These are phyloP conservation scores for Stegostoma tigrinum DNA, from an alignment of 2,113 vertebrate species.

Conservation along the genomic window DNA sequence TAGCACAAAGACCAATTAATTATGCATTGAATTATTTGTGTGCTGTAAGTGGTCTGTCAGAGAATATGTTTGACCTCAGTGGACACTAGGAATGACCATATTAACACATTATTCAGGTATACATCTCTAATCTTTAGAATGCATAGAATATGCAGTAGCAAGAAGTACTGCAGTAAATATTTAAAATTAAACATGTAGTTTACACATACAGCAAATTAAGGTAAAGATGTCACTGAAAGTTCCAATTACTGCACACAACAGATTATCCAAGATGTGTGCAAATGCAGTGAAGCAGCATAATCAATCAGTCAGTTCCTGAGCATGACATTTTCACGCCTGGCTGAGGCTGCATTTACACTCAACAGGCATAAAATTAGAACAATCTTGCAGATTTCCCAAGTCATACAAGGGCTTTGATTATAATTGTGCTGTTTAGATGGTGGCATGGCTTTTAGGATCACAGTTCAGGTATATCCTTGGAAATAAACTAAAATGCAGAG, in stretches of 20 bases:
- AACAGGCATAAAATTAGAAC: background rate
- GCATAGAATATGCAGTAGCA: background rate
- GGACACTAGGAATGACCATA: background rate
- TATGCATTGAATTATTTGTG: background rate
- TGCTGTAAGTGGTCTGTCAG: background rate
- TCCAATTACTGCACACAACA: background rate
- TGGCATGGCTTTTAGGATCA: background rate
- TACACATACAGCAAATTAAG: background rate
- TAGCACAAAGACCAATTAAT: background rate
- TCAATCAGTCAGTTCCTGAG: background rate
- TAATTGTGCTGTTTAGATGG: background rate
- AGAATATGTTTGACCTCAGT: background rate
- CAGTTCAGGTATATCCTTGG: background rate
- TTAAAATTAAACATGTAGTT: background rate
- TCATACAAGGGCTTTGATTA: background rate
- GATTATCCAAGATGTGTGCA: background rate
- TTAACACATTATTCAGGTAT: background rate
- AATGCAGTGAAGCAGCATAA: background rate
- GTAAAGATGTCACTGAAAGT: background rate
- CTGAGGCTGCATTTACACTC: background rate
- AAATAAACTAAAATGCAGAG: background rate
- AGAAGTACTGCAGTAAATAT: background rate
- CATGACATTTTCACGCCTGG: background rate
- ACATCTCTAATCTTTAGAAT: background rate
- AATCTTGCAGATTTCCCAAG: background rate